Evolutionary conservation across 2,888 invertebrate genomes (phyloP).

Genomic region (Strigamia maritima): DNA sequence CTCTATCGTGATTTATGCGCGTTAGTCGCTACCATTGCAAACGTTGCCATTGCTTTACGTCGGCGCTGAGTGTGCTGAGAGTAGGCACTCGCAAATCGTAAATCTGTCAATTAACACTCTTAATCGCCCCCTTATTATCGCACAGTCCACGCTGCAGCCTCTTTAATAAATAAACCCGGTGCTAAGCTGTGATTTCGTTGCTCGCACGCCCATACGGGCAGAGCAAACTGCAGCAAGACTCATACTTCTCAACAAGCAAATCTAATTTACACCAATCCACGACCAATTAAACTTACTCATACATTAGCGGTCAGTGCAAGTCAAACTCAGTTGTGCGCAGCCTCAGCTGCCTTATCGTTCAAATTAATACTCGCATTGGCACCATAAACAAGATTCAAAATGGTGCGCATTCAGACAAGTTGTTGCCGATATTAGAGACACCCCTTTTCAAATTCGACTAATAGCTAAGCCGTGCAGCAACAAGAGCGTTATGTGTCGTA

Average conservation of each 20-base stretch:
- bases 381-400: slow-evolving; percentile 31
- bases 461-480: slow-evolving; percentile 20
- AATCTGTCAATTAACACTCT: slow-evolving; percentile 32
- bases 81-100: slow-evolving; percentile 28
- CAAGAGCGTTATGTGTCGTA: slow-evolving; percentile 33
- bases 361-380: slow-evolving; percentile 34
- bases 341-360: slow-evolving; percentile 30
- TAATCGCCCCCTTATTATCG: slow-evolving; percentile 32
- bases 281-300: slow-evolving; percentile 34
- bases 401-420: slow-evolving; percentile 25
- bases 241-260: slow-evolving; percentile 7
- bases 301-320: slow-evolving; percentile 17
- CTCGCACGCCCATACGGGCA: slow-evolving; percentile 3
- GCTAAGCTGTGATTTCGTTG: slow-evolving; percentile 21
- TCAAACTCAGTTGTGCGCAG: slow-evolving; percentile 17
- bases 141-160: slow-evolving; percentile 28
- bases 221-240: slow-evolving; percentile 20
- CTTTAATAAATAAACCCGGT: slow-evolving; percentile 31
- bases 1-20: slow-evolving; percentile 7
- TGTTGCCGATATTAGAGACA: slow-evolving; percentile 34
- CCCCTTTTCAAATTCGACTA: slow-evolving; percentile 33
- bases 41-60: slow-evolving; percentile 8
- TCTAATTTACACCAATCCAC: slow-evolving; percentile 32
- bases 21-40: slow-evolving; percentile 14
- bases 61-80: slow-evolving; percentile 25